phyloP scores from a whole-genome alignment of 2,113 vertebrate species.

The Catharus bicknelli region DNA sequence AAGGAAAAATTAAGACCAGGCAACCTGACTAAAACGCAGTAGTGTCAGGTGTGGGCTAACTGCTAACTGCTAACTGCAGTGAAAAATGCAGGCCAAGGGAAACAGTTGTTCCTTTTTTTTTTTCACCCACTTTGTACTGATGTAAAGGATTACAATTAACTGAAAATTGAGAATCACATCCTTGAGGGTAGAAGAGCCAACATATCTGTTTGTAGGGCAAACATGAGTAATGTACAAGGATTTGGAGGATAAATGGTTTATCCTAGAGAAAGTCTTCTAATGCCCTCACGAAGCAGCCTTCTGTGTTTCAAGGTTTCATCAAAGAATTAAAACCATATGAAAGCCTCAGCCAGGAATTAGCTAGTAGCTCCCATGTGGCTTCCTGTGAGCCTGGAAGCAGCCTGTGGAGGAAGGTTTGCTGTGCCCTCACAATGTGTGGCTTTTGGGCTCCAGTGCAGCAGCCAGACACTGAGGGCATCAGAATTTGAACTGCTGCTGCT shows the following conservation, averaged over 20 bases:
- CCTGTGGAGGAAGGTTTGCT: background rate
- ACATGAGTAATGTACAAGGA: background rate
- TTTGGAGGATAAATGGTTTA: background rate
- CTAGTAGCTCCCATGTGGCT: background rate
- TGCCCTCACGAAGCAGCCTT: background rate
- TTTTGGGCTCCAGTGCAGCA: background rate
- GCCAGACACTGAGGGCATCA: background rate
- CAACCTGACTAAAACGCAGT: background rate
- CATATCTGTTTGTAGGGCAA: background rate
- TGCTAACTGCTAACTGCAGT: too few species aligned
- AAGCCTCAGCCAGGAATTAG: background rate
- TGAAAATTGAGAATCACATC: background rate
- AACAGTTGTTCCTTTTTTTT: background rate
- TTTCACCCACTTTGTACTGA: background rate
- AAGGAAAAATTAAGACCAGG: background rate
- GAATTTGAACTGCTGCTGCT: accelerated
- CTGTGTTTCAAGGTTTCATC: background rate
- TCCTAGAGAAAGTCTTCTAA: background rate
- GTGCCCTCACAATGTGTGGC: accelerated
- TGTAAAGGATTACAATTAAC: background rate
- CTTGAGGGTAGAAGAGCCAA: background rate
- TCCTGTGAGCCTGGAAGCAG: background rate
- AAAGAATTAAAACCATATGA: background rate
- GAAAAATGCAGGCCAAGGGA: background rate
- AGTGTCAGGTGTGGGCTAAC: background rate